Evolutionary conservation across 2,888 invertebrate species (phyloP), one percentile per base, ranked within the genome.

Genomic region (Cerastis rubricosa): DNA sequence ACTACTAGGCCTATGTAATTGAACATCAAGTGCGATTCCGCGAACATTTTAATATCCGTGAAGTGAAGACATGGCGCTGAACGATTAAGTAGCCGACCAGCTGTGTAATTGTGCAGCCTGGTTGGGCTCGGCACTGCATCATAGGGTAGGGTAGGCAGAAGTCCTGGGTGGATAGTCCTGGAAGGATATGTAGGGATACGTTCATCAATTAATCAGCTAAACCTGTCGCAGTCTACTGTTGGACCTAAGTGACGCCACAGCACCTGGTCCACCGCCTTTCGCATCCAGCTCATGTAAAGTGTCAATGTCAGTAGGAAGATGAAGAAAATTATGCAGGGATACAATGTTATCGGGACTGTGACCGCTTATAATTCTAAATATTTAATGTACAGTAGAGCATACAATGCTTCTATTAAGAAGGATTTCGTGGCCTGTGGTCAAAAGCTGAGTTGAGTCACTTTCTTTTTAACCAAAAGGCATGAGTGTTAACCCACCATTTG

Each of bases 21-120:
- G 29, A 76, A 64, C 64, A 22, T 57, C 47, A 47, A 94, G 93
- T 94, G 93, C 81, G 88, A 71, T 81, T 80, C 84, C 77, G 57
- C 63, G 71, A 61, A 77, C 47, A 71, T 76, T 81, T 73, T 61
- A 81, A 78, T 85, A 70, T 84, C 72, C 65, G 61, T 71, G 71
- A 61, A 61, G 84, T 73, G 78, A 78, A 84, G 86, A 84, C 71
- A 66, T 74, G 71, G 61, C 71, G 83, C 78, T 76, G 64, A 74
- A 65, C 79, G 72, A 85, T 88, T 88, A 86, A 79, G 84, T 77
- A 84, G 68, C 54, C 84, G 75, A 43, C 72, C 86, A 81, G 72
- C 81, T 86, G 88, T 76, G 86, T 78, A 88, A 86, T 87, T 87
- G 81, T 81, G 83, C 86, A 83, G 71, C 1, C 74, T 84, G 74